Evolutionary conservation across 1,140 invertebrate species (phyloP), one percentile per base, ranked within the genome.

Genomic region (Oryctes rhinoceros): DNA sequence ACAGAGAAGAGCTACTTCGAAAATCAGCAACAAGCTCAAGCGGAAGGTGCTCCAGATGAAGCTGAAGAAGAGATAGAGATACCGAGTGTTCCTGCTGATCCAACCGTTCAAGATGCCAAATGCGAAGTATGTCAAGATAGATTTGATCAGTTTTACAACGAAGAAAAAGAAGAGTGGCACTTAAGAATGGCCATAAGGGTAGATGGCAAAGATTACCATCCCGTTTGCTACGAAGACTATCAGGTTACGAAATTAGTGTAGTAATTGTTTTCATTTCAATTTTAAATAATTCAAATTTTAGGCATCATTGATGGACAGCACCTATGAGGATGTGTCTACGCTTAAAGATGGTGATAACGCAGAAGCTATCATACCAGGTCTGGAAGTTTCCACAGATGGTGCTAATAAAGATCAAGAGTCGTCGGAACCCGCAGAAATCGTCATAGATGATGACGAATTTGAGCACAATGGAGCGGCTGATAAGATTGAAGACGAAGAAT

Each of bases 161-260:
- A 99, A 88, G 97, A 99, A 84, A 93, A 94, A 78, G 97, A 99
- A 87, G 97, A 98, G 86, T 99, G 98, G 98, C 96, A 98, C 86
- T 89, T 99, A 7, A 90, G 93, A 79, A 94, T 96, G 85, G 96
- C 97, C 0, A 89, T 98, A 4, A 88, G 91, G 24, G 92, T 94
- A 53, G 93, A 97, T 49, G 93, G 91, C 1, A 93, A 93, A 84
- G 93, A 94, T 84, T 98, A 96, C 87, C 97, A 99, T 91, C 96
- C 96, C 0, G 87, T 96, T 30, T 99, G 97, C 88, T 94, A 95
- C 83, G 94, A 98, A 83, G 97, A 98, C 89, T 93, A 93, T 84
- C 94, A 96, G 91, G 95, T 96, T 85, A 81, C 84, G 86, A 24
- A 24, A 48, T 78, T 76, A 4, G 35, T 10, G 39, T 20, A n/a